Base-by-base conservation (phyloP, 2,797 vertebrate genomes). In the Sphaeramia orbicularis region DNA sequence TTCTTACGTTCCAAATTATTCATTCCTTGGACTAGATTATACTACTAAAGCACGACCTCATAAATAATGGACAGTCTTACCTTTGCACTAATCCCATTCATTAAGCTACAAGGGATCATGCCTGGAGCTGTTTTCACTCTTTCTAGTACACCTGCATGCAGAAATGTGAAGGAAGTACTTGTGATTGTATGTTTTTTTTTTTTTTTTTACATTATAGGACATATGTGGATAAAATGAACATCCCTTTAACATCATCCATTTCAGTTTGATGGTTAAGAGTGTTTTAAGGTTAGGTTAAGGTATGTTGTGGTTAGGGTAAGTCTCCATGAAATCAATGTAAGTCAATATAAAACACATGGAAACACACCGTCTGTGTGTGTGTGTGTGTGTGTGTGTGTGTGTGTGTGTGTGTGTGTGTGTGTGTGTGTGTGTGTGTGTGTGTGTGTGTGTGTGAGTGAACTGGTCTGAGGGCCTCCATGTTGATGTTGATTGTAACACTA, bases 401-500 rank as follows among this genome's bases (percentile, higher is more conserved):
- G n/a, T n/a, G n/a, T n/a, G n/a, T n/a, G n/a, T n/a, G n/a, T n/a
- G n/a, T n/a, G n/a, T n/a, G n/a, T n/a, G n/a, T n/a, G n/a, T n/a
- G n/a, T n/a, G n/a, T n/a, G n/a, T n/a, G n/a, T n/a, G n/a, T n/a
- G n/a, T n/a, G n/a, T n/a, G n/a, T n/a, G n/a, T n/a, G n/a, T n/a
- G n/a, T n/a, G n/a, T n/a, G 27, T 21, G 38, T 7, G 12, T 58
- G 48, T 61, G 47, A 58, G 43, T 48, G 50, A 76, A 64, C 50
- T 59, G 71, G 64, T 75, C 68, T 62, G 48, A 55, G 62, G 71
- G 58, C 27, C 56, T 74, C 40, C 15, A 42, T 75, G 74, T 69
- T 76, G 73, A 73, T 80, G 68, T 48, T 86, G 81, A 89, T 57
- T 47, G 51, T 82, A 84, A 86, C 40, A 7, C 41, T 15, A 43